Conservation (phyloP, 2,797 vertebrate genomes). For the Odontamblyopus rebecca region DNA sequence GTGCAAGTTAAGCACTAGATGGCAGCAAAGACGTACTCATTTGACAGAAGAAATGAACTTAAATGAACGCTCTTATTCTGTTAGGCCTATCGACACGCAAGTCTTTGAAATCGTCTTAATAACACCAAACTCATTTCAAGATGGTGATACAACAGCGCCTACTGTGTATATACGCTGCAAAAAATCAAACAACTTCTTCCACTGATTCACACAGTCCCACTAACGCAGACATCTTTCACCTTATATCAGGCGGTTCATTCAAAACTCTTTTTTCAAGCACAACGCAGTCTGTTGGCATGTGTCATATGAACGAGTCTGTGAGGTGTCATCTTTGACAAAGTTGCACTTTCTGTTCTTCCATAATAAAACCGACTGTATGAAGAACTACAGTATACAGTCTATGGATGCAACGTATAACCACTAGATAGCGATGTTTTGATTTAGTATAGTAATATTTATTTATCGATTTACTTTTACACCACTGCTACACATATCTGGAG, state of each 20-base stretch:
- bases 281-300: conserved; percentile 53
- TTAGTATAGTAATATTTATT: background rate
- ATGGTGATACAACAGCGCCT: no score
- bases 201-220: background rate
- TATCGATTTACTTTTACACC: background rate
- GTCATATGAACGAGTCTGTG: conserved; percentile 46
- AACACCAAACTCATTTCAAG: no score
- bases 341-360: conserved; percentile 49
- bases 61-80: no score
- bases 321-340: conserved; percentile 50
- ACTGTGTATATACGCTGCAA: background rate
- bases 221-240: background rate
- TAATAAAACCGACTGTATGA: conserved; percentile 52
- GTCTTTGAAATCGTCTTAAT: no score
- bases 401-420: conserved; percentile 34
- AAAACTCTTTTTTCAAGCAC: conserved; percentile 37
- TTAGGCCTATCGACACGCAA: no score
- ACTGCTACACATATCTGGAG: background rate
- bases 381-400: no score
- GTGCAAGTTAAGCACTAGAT: no score
- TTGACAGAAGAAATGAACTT: no score
- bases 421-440: conserved; percentile 51
- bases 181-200: background rate
- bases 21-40: no score
- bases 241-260: background rate